These are phyloP conservation scores for Aulostomus chinensis DNA, from an alignment of 2,797 vertebrate genomes.

Conservation along the genomic window DNA sequence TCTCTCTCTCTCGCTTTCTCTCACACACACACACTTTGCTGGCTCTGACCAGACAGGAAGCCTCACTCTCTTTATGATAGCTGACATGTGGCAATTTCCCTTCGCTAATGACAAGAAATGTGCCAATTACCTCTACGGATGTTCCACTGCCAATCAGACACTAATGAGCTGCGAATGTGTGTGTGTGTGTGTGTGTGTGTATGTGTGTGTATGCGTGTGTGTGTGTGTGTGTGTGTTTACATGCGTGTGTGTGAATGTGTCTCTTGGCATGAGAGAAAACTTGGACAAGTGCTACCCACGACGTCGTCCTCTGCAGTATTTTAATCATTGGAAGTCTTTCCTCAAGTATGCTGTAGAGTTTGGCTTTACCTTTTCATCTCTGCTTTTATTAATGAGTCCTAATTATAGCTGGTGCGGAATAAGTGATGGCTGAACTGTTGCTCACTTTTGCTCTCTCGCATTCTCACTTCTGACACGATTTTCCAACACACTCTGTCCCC, in stretches of 20 bases:
- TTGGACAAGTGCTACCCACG: constrained; percentile 21
- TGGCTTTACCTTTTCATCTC: constrained; percentile 48
- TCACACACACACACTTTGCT: constrained; percentile 35
- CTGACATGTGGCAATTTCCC: constrained; percentile 88
- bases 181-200: constrained; percentile 64
- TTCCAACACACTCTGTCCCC: constrained; percentile 40
- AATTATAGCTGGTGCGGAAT: constrained; percentile 52
- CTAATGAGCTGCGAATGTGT: constrained; percentile 86
- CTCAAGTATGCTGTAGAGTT: constrained; percentile 9
- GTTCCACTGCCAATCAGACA: constrained; percentile 88
- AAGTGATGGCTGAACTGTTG: constrained; percentile 53
- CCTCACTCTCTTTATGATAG: constrained; percentile 67
- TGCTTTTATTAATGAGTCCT: constrained; percentile 59
- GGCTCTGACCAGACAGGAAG: constrained; percentile 38
- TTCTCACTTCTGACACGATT: constrained; percentile 43
- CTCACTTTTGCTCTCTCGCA: constrained; percentile 45
- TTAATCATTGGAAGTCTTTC: constrained; percentile 35
- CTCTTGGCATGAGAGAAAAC: constrained; percentile 40
- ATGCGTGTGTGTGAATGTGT: constrained; percentile 18
- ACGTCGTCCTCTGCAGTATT: constrained; percentile 23
- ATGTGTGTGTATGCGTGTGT: constrained; percentile 77
- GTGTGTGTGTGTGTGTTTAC: too few species aligned
- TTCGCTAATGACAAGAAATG: constrained; percentile 93
- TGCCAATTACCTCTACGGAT: constrained; percentile 92
- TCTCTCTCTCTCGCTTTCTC: neutral